Evolutionary conservation across 2,888 invertebrate species (phyloP).

Genomic region (Brachyptera putata): DNA sequence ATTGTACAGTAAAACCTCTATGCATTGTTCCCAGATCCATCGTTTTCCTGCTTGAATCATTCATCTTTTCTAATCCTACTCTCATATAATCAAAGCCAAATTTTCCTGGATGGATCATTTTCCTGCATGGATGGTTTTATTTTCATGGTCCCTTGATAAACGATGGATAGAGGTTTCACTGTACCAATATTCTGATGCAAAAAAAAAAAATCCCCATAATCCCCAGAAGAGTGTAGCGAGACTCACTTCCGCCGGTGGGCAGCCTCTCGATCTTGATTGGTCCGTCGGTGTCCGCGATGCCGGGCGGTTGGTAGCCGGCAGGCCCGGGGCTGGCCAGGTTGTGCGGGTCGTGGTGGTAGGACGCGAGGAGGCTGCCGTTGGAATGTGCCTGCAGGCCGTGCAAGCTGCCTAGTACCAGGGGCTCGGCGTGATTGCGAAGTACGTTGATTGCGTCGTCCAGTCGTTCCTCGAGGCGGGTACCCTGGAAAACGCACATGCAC

Average conservation of each 20-base stretch:
- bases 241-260: constrained; percentile 37
- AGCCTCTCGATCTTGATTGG: constrained; percentile 63
- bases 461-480: constrained; percentile 90
- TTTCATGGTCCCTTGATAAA: no score
- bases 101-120: no score
- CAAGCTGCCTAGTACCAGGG: constrained; percentile 56
- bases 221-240: no score
- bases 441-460: constrained; percentile 95
- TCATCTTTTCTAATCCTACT: no score
- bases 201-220: no score
- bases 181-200: no score
- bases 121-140: no score
- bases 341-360: constrained; percentile 44
- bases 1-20: no score
- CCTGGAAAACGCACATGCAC: constrained; percentile 53
- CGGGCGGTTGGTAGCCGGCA: constrained; percentile 25
- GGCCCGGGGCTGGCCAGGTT: constrained; percentile 46
- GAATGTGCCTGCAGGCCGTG: constrained; percentile 42
- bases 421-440: constrained; percentile 89
- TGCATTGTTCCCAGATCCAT: no score
- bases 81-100: no score
- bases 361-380: constrained; percentile 54
- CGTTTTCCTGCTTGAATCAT: no score
- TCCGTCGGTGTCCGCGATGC: constrained; percentile 49
- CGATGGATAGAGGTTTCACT: no score